Base-by-base conservation (phyloP, 2,888 invertebrate species). In the Lymantria monacha region DNA sequence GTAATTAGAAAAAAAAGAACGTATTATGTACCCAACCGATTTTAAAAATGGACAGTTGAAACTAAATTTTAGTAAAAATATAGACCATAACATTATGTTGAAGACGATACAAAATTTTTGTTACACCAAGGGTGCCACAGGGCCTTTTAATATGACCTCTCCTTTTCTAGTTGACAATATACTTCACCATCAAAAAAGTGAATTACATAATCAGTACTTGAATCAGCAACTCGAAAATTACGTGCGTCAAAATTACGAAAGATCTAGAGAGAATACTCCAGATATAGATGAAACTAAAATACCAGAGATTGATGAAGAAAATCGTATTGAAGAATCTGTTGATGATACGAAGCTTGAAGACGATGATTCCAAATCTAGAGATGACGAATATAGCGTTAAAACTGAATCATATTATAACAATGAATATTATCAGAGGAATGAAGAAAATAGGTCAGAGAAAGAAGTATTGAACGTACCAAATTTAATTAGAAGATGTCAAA, bases 81-180 rank as follows among this genome's bases (percentile, higher is more conserved):
- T 87, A 40, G 86, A 87, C 30, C 85, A 85, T 59, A 84, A 85
- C 86, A 89, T 83, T 84, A 91, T 91, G 91, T 80, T 91, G 79
- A 90, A 89, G 58, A 91, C 91, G 22, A 86, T 91, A 48, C 91
- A 91, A 55, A 89, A 80, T 55, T 59, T 91, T 57, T 90, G 86
- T 49, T 85, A 87, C 55, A 88, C 83, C 52, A 91, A 87, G 61
- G 76, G 76, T 0, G 79, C 76, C 43, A 73, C 54, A n/a, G 66
- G 66, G 0, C 67, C 91, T 7, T 87, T 83, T 52, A 92, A 92
- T 62, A 92, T 93, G 87, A 89, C 93, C 30, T 93, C 94, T 0
- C 93, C 93, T 0, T 94, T 94, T 67, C 69, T 93, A 48, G 93
- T 94, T 57, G 93, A 94, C 74, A 93, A 93, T 61, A 92, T 94